Evolutionary conservation across 2,888 invertebrate species (phyloP).

Genomic region (Dioctria rufipes): DNA sequence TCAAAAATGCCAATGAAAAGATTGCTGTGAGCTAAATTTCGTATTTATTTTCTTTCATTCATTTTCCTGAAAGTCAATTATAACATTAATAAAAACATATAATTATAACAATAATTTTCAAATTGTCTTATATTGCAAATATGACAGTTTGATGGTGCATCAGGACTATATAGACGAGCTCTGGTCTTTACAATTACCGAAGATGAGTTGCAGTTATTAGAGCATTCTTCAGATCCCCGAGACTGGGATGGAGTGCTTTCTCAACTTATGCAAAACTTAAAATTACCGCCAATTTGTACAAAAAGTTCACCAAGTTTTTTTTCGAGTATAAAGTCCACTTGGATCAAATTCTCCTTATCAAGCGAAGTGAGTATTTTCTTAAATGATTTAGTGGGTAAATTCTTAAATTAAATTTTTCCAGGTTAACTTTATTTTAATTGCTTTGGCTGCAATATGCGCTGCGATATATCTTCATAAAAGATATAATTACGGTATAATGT

Average conservation of each 20-base stretch:
- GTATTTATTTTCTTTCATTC: too few relatives aligned
- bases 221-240: slow-evolving; percentile 64
- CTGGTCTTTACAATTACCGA: slow-evolving; percentile 61
- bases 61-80: too few relatives aligned
- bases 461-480: slow-evolving; percentile 63
- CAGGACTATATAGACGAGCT: background rate
- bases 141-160: background rate
- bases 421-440: slow-evolving; percentile 63
- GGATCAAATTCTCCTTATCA: background rate
- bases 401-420: background rate
- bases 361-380: slow-evolving; percentile 4
- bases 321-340: background rate
- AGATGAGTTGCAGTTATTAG: slow-evolving; percentile 63
- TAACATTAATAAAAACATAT: too few relatives aligned
- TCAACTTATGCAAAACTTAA: slow-evolving; percentile 62
- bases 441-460: slow-evolving; percentile 56
- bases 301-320: background rate
- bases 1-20: too few relatives aligned
- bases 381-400: too few relatives aligned
- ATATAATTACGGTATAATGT: slow-evolving; percentile 60
- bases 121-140: background rate
- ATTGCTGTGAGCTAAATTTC: too few relatives aligned
- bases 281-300: slow-evolving; percentile 5
- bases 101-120: background rate
- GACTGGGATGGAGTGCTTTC: slow-evolving; percentile 65